Base-by-base conservation (phyloP, 1,140 invertebrate species). In the Dryas iulia region DNA sequence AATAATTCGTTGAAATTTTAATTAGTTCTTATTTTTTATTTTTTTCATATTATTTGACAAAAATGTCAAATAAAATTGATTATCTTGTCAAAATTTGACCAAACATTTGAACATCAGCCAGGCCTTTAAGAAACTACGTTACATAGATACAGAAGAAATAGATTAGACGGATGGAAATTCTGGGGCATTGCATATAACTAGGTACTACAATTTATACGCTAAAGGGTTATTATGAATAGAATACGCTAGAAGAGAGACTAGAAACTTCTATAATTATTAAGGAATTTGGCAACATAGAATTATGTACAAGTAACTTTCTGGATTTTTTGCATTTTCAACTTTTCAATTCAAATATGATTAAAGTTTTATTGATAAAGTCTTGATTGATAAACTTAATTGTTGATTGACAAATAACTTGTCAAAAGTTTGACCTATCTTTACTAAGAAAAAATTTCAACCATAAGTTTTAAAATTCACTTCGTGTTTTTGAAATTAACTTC, bases 91-190 rank as follows among this genome's bases (percentile, higher is more conserved):
- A 18, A 8, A 21, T 18, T 7, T 21, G 6, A 18, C 39, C 18
- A 47, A 14, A 21, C 39, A 47, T 47, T 60, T 47, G 1, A 12
- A 47, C 33, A 23, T 25, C 31, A 25, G 8, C 7, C 21, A 25
- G n/a, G n/a, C 59, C 31, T n/a, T 60, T 60, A 80, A 84, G 82
- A 81, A 52, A 83, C 85, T 87, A 89, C 79, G 63, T 81, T 89
- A 89, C 84, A 83, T 86, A 90, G 83, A 83, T 87, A 90, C 82
- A 89, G 85, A 88, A 89, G 85, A 87, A 47, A 82, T 82, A 89
- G 79, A 77, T 76, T 88, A 90, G 87, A 90, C 91, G 91, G 91
- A 92, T 92, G 91, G 90, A 92, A 91, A 91, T 90, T 91, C 91
- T 92, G 91, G 90, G 91, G 91, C 90, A 86, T 91, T 87, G 89